Evolutionary conservation across 2,888 invertebrate genomes (phyloP).

Genomic region (Dolomedes plantarius): DNA sequence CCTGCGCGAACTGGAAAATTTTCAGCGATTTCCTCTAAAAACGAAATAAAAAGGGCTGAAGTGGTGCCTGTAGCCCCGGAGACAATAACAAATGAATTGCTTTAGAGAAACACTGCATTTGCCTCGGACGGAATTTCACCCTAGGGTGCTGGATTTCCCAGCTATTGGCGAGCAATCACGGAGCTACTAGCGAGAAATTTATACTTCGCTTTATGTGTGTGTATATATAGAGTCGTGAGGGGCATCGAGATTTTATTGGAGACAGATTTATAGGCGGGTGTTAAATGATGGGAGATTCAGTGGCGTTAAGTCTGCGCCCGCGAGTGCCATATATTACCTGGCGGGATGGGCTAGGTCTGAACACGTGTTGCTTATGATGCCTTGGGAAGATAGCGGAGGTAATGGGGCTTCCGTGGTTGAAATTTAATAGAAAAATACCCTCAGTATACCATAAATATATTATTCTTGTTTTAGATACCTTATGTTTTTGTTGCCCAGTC

Average conservation of each 20-base stretch:
- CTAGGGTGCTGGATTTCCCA: not conserved
- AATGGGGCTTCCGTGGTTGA: too few relatives aligned
- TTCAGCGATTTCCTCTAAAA: not conserved
- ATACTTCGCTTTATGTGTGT: not conserved
- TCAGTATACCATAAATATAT: too few relatives aligned
- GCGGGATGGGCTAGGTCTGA: not conserved
- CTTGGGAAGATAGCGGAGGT: too few relatives aligned
- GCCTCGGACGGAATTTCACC: constrained; percentile 11
- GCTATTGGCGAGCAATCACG: constrained; percentile 46
- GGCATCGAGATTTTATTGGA: constrained; percentile 14
- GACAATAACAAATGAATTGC: constrained; percentile 38
- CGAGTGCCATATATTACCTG: constrained; percentile 27
- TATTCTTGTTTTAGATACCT: too few relatives aligned
- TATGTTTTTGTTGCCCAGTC: too few relatives aligned
- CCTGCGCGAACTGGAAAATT: too few relatives aligned
- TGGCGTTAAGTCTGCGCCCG: not conserved
- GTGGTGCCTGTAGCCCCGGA: not conserved
- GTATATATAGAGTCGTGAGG: not conserved
- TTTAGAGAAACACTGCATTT: constrained; percentile 1
- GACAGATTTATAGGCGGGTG: constrained; percentile 38
- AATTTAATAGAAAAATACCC: too few relatives aligned
- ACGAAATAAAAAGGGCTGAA: not conserved
- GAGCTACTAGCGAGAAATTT: not conserved
- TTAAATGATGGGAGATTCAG: constrained; percentile 32
- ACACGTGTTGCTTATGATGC: not conserved